These are phyloP conservation scores for Corythoichthys haematopterus DNA, from an alignment of 2,113 vertebrate genomes.

Conservation along the genomic window DNA sequence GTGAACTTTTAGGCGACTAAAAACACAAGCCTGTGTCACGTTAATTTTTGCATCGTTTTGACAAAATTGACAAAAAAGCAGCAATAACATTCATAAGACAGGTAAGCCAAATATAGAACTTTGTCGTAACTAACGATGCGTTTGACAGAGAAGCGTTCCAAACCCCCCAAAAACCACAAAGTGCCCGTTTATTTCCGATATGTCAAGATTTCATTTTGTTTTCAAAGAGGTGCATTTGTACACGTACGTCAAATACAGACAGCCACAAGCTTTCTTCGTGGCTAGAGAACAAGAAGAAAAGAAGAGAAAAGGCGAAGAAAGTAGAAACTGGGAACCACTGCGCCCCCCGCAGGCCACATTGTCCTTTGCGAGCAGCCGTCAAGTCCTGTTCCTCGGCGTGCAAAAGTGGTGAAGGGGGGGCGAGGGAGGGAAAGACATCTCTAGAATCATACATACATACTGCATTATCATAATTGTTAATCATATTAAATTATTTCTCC, in stretches of 20 bases:
- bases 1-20: too few relatives aligned
- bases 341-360: constrained; percentile 37
- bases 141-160: not conserved
- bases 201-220: constrained; percentile 71
- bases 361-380: constrained; percentile 47
- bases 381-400: constrained; percentile 47
- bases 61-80: too few relatives aligned
- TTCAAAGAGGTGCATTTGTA: constrained; percentile 69
- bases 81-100: too few relatives aligned
- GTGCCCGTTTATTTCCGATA: constrained; percentile 61
- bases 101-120: not conserved
- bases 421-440: constrained; percentile 29
- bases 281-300: constrained; percentile 39
- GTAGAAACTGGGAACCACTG: constrained; percentile 63
- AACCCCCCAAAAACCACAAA: constrained; percentile 41
- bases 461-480: constrained; percentile 61
- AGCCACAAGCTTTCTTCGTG: constrained; percentile 62
- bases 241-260: constrained; percentile 69
- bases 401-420: not conserved
- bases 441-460: constrained; percentile 62
- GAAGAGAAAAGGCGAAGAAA: constrained; percentile 50
- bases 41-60: too few relatives aligned
- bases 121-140: not conserved
- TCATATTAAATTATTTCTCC: constrained; percentile 66
- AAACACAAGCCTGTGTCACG: too few relatives aligned